Evolutionary conservation across 2,888 invertebrate genomes (phyloP), one percentile per base, ranked within the genome.

Genomic region (Drosophila neonasuta): DNA sequence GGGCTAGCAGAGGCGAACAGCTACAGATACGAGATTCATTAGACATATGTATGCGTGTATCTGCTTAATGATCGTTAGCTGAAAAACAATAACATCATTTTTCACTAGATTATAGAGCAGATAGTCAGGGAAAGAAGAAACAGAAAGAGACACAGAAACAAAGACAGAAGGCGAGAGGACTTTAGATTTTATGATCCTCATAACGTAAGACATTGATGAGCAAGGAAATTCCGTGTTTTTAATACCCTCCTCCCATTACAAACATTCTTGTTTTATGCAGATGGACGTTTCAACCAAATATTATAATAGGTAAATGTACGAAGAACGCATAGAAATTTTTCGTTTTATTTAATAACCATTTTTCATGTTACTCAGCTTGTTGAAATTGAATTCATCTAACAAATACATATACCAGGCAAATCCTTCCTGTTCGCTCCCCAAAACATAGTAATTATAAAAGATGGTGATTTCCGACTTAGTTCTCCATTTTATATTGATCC

Each of bases 11-110:
- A 36, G 55, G 34, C 46, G 30, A 34, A 51, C 20, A 49, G 24
- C 54, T 17, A 48, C 24, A 64, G 30, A 55, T 8, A 41, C 4
- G 5, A 44, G 48, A 59, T 52, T 54, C 46, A 52, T 50, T 32
- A 32, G 55, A 17, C 57, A 46, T 72, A 29, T 66, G 42, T 67
- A 51, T 56, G 44, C 29, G 36, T 79, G 68, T 79, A 74, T 82
- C 57, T 71, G 69, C 45, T 44, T 49, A 75, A 86, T 77, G 84
- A 83, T 80, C 75, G 69, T 79, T 79, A 62, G 71, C 66, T 48
- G 41, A 44, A 62, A 61, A 61, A 61, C 71, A 75, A 78, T 55
- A 70, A 70, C 76, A 79, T 68, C 58, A 79, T 81, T 81, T 80
- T 57, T 76, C 60, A 75, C 54, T 61, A 51, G 74, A 77, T 77